Evolutionary conservation across 1,140 invertebrate species (phyloP).

Genomic region (Tribolium madens): DNA sequence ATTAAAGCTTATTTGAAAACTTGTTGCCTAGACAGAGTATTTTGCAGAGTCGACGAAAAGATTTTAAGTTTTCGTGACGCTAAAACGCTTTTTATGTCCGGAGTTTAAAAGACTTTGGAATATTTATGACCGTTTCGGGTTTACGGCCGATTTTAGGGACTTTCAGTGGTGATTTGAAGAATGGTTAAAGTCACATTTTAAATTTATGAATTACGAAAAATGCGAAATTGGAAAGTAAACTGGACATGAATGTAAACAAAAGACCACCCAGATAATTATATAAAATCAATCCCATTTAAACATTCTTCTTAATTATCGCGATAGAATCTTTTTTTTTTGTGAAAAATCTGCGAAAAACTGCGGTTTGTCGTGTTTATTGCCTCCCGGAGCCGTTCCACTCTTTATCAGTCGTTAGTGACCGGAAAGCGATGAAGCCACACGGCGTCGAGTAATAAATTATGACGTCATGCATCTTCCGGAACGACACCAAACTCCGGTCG

Average conservation of each 20-base stretch:
- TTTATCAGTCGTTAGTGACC: constrained; percentile 33
- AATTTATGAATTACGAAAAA: background rate
- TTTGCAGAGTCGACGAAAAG: too few relatives aligned
- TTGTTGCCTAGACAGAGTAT: too few relatives aligned
- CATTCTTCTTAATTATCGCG: too few relatives aligned
- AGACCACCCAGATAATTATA: too few relatives aligned
- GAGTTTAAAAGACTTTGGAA: background rate
- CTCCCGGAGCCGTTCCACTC: background rate
- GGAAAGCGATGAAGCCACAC: constrained; percentile 17
- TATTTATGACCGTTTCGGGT: background rate
- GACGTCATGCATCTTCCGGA: constrained; percentile 48
- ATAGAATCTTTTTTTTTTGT: background rate
- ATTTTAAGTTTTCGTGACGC: too few relatives aligned
- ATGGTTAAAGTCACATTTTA: background rate
- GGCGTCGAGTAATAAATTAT: constrained; percentile 43
- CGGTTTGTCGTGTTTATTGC: background rate
- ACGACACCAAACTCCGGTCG: constrained; percentile 5
- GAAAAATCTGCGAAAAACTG: background rate
- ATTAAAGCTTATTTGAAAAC: too few relatives aligned
- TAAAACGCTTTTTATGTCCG: background rate
- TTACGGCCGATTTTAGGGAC: background rate
- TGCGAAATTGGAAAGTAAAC: background rate
- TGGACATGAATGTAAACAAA: too few relatives aligned
- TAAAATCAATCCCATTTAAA: too few relatives aligned
- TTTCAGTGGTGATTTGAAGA: background rate